phyloP scores from a whole-genome alignment of 2,113 vertebrate genomes.

The Excalfactoria chinensis region DNA sequence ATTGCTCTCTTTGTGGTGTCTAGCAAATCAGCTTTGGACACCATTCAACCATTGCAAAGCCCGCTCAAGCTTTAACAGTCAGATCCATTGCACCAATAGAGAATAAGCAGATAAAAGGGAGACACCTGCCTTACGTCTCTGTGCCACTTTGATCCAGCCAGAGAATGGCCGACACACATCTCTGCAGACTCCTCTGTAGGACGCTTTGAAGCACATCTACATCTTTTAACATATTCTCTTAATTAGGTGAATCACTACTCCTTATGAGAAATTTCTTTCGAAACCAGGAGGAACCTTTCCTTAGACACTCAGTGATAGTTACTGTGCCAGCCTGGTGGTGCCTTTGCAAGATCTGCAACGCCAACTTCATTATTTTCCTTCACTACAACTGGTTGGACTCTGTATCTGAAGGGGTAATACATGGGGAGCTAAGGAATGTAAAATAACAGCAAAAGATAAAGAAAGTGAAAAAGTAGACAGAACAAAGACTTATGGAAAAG shows the following conservation, averaged over 20 bases:
- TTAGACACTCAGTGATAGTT: background rate
- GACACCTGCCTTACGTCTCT: background rate
- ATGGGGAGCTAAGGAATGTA: background rate
- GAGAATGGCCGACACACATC: background rate
- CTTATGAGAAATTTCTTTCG: background rate
- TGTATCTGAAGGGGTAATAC: background rate
- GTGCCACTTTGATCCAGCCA: background rate
- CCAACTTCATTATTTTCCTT: background rate
- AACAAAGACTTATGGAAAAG: background rate
- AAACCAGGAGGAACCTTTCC: background rate
- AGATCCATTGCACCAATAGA: background rate
- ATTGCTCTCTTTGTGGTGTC: background rate
- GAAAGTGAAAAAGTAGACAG: background rate
- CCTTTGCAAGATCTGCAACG: background rate
- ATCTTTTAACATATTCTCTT: background rate
- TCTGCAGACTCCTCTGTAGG: background rate
- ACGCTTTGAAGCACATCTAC: background rate
- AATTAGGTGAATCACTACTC: background rate
- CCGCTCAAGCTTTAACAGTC: background rate
- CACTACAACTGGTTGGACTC: background rate
- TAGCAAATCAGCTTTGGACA: background rate
- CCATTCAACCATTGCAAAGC: background rate
- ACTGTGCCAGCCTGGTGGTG: background rate
- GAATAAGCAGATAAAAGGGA: background rate
- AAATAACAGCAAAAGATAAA: background rate